Percentiles rank a stretch among this genome's conserved stretches.
These are phyloP conservation scores for Euura saliciscinereae DNA, from an alignment of 1,140 invertebrate genomes.

Conservation along the genomic window DNA sequence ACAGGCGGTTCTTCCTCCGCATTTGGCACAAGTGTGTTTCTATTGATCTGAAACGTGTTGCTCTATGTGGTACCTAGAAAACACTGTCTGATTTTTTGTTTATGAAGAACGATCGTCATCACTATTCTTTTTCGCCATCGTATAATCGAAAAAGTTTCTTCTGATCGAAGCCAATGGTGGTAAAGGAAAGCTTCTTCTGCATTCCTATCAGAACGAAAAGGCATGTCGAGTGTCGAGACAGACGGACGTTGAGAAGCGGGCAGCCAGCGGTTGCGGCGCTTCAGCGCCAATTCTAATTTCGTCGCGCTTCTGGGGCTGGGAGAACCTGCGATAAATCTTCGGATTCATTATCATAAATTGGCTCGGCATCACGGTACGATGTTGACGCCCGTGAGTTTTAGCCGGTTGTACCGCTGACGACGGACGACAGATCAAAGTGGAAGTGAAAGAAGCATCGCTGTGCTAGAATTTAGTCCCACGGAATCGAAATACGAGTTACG, in stretches of 20 bases:
- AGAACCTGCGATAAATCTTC: slow-evolving; percentile 40
- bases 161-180: background rate
- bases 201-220: too few relatives aligned
- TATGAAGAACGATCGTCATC: too few relatives aligned
- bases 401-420: slow-evolving; percentile 20
- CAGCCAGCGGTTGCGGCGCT: background rate
- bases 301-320: slow-evolving; percentile 30
- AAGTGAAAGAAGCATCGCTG: slow-evolving; percentile 17
- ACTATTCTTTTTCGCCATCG: background rate
- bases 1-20: background rate
- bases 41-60: background rate
- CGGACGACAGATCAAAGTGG: slow-evolving; percentile 38
- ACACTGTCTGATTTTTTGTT: background rate
- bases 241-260: background rate
- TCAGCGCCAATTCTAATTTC: slow-evolving; percentile 38
- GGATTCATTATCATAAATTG: slow-evolving; percentile 48
- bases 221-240: too few relatives aligned
- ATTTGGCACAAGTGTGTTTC: background rate
- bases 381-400: slow-evolving; percentile 29
- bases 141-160: too few relatives aligned
- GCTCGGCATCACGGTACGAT: slow-evolving; percentile 27
- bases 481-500: background rate
- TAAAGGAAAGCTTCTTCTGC: background rate
- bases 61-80: background rate
- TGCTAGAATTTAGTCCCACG: slow-evolving; percentile 20